Evolutionary conservation across 2,888 invertebrate species (phyloP).

Genomic region (Gibbula magus): DNA sequence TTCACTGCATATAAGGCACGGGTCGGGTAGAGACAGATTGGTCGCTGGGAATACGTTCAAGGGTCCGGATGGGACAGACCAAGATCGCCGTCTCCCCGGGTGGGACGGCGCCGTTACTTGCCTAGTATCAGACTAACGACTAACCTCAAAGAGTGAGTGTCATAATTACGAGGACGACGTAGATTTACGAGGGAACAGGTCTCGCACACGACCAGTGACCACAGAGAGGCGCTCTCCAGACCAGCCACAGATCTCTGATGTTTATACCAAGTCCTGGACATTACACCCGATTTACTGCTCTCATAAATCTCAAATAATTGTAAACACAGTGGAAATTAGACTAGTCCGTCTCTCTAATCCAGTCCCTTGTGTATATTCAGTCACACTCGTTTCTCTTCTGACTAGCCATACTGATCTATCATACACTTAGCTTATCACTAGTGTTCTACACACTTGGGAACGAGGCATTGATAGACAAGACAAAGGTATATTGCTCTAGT

Average conservation of each 20-base stretch:
- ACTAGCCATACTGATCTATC: not conserved
- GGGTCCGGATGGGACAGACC: not conserved
- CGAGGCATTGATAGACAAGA: no score
- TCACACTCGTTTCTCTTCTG: not conserved
- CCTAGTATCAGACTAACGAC: not conserved
- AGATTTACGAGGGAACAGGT: not conserved
- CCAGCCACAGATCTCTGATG: not conserved
- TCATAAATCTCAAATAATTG: not conserved
- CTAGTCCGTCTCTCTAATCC: not conserved
- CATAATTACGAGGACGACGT: not conserved
- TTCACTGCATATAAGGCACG: no score
- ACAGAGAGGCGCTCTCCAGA: not conserved
- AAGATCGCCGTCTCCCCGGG: not conserved
- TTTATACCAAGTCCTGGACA: not conserved
- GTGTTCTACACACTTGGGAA: no score
- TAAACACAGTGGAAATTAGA: not conserved
- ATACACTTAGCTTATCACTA: no score
- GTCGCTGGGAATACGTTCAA: not conserved
- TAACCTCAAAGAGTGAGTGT: not conserved
- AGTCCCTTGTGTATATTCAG: not conserved
- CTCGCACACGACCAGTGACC: not conserved
- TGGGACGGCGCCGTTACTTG: not conserved
- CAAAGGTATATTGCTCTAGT: no score
- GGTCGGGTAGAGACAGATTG: no score
- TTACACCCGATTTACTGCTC: not conserved